phyloP scores from a whole-genome alignment of 1,140 invertebrate genomes.

The Episyrphus balteatus region DNA sequence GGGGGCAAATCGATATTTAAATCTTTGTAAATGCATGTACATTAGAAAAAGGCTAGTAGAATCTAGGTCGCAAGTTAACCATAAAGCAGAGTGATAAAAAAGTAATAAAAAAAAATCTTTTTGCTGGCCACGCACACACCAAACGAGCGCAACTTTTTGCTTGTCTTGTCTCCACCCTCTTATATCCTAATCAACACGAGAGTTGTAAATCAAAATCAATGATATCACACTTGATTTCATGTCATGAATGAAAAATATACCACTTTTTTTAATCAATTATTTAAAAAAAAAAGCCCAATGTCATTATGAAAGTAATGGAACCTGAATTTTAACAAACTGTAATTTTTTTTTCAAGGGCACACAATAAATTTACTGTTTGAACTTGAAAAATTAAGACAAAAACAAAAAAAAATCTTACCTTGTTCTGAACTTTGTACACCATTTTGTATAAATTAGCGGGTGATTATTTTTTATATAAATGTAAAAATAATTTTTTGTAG shows the following conservation, averaged over 20 bases:
- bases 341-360: too few species aligned
- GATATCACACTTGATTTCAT: neutral
- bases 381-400: neutral
- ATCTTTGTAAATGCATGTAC: too few species aligned
- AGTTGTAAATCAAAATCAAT: neutral
- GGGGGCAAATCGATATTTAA: too few species aligned
- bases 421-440: conserved; percentile 27
- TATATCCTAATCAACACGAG: neutral
- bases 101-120: neutral
- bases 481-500: conserved; percentile 5
- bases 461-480: too few species aligned
- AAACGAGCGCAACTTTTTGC: too few species aligned
- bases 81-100: neutral
- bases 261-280: neutral
- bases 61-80: too few species aligned
- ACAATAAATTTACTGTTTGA: neutral
- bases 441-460: conserved; percentile 14
- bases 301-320: too few species aligned
- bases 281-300: too few species aligned
- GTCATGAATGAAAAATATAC: neutral
- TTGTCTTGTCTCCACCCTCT: too few species aligned
- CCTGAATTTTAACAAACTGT: too few species aligned
- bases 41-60: too few species aligned
- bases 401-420: conserved; percentile 13
- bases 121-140: too few species aligned